Percentiles rank a stretch among this genome's conserved stretches.
phyloP scores from a whole-genome alignment of 1,140 invertebrate species.

The Apis cerana region DNA sequence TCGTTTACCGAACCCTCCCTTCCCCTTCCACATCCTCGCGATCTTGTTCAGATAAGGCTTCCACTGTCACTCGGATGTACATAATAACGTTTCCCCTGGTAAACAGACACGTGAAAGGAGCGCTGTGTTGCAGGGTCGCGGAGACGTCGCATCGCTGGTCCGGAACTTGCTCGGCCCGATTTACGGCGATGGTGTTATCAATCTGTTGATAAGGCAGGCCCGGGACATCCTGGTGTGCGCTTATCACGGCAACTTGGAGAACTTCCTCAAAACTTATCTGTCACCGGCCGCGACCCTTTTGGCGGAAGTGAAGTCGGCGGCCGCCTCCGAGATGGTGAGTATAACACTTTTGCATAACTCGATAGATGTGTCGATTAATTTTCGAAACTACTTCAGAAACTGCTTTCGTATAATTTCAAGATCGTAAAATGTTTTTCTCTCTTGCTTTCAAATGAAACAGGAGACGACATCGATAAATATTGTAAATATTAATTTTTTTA shows the following conservation, averaged over 20 bases:
- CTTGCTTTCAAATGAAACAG: too few relatives aligned
- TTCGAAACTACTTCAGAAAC: too few relatives aligned
- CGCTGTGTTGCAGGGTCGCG: slow-evolving; percentile 76
- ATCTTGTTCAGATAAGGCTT: neutral
- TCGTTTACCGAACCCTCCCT: too few relatives aligned
- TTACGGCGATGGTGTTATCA: slow-evolving; percentile 82
- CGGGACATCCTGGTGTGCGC: slow-evolving; percentile 85
- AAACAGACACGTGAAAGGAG: slow-evolving; percentile 18
- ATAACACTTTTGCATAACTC: neutral
- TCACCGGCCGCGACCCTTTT: slow-evolving; percentile 83
- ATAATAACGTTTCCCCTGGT: neutral
- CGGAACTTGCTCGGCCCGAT: slow-evolving; percentile 84
- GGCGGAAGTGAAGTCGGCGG: slow-evolving; percentile 76
- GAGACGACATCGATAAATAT: too few relatives aligned
- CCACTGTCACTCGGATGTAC: neutral
- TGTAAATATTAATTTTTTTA: too few relatives aligned
- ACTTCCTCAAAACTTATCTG: slow-evolving; percentile 85
- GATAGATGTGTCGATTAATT: too few relatives aligned
- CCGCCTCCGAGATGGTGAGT: slow-evolving; percentile 76
- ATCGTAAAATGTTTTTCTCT: too few relatives aligned
- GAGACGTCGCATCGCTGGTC: slow-evolving; percentile 83
- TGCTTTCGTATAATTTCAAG: too few relatives aligned
- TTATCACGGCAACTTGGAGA: slow-evolving; percentile 84
- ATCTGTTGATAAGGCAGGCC: slow-evolving; percentile 85
- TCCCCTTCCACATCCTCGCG: too few relatives aligned